Percentiles rank a stretch among this genome's conserved stretches.
Evolutionary conservation across 2,113 vertebrate species (phyloP).

Genomic region (Balaeniceps rex): DNA sequence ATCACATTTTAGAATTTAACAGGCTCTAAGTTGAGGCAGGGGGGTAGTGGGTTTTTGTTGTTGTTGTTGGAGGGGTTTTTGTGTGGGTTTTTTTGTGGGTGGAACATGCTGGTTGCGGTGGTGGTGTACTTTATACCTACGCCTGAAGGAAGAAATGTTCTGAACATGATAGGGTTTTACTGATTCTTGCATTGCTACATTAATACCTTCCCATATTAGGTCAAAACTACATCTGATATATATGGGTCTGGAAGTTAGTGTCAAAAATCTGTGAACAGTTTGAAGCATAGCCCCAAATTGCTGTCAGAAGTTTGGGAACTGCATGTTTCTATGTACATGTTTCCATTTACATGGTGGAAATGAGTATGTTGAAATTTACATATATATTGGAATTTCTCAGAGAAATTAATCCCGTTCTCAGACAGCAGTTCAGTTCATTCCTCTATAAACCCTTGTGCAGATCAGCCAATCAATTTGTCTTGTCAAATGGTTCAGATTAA

Average conservation of each 20-base stretch:
- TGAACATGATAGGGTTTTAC: neutral
- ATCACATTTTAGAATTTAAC: neutral
- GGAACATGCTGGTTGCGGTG: neutral
- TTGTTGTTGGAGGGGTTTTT: neutral
- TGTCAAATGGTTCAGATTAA: conserved; percentile 7
- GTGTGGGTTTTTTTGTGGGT: neutral
- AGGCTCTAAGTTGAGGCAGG: neutral
- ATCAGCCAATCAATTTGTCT: conserved; percentile 26
- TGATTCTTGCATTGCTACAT: neutral
- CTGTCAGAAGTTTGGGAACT: neutral
- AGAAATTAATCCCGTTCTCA: neutral
- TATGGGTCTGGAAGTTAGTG: neutral
- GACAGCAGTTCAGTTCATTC: neutral
- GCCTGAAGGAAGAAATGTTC: neutral
- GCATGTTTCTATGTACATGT: neutral
- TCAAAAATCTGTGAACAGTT: neutral
- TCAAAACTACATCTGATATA: neutral
- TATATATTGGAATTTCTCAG: conserved; percentile 25
- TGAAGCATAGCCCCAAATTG: neutral
- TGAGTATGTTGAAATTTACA: neutral
- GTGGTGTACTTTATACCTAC: neutral
- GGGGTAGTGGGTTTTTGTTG: neutral
- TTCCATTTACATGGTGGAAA: neutral
- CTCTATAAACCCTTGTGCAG: neutral
- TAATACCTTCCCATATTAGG: neutral